Conservation (phyloP, 2,888 invertebrate genomes). For the Suillia variegata region DNA sequence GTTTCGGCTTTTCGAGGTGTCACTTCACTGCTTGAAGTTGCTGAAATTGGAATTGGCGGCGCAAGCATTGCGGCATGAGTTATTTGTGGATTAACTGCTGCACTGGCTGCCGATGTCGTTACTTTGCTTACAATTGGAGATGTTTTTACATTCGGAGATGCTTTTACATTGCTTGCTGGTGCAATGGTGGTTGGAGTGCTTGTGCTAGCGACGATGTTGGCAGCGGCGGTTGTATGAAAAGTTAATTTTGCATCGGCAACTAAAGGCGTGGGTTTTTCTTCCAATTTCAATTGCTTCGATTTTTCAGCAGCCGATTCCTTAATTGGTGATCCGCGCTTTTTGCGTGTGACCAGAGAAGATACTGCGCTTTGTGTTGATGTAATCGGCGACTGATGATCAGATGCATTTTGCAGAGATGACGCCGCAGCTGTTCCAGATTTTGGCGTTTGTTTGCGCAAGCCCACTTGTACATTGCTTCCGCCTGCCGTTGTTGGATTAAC, state of each 20-base stretch:
- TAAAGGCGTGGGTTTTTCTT: conserved; percentile 30
- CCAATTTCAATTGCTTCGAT: conserved; percentile 42
- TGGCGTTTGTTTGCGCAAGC: conserved; percentile 30
- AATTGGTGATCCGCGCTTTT: conserved; percentile 54
- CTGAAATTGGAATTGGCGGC: conserved; percentile 2
- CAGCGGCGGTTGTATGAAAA: conserved; percentile 17
- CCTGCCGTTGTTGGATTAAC: conserved; percentile 21
- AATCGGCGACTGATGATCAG: neutral
- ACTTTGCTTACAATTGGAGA: conserved; percentile 21
- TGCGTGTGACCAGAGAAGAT: conserved; percentile 33
- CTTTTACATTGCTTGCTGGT: conserved; percentile 18
- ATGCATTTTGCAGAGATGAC: neutral
- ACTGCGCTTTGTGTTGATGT: neutral
- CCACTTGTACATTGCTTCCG: neutral
- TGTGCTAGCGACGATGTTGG: conserved; percentile 6
- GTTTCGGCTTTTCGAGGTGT: conserved; percentile 32
- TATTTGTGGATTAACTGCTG: too few relatives aligned
- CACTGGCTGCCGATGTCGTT: neutral
- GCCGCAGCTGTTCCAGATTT: conserved; percentile 23
- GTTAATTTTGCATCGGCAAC: conserved; percentile 32
- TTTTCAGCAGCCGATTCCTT: conserved; percentile 50
- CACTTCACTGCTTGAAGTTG: conserved; percentile 1
- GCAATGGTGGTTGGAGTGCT: conserved; percentile 5
- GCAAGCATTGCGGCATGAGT: neutral
- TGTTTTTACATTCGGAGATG: conserved; percentile 12